A percentile compares a stretch with the other conserved stretches of the same genome.
Evolutionary conservation across 2,797 vertebrate genomes (phyloP).

Genomic region (Dryobates pubescens): DNA sequence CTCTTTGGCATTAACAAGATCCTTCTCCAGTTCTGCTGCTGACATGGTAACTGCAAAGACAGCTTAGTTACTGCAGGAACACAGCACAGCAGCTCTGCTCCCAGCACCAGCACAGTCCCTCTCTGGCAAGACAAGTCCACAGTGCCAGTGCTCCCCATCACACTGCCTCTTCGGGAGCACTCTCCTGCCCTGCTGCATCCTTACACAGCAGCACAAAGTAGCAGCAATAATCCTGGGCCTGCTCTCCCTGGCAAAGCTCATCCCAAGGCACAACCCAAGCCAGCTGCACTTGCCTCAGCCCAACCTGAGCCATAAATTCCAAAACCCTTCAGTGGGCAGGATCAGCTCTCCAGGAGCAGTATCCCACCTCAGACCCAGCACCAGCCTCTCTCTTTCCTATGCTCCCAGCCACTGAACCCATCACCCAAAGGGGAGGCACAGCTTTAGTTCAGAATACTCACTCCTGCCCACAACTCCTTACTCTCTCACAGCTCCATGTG

Average conservation of each 20-base stretch:
- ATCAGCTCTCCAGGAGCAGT: neutral
- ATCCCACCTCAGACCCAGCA: neutral
- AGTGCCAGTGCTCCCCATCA: neutral
- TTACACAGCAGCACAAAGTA: neutral
- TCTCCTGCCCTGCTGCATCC: neutral
- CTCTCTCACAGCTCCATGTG: neutral
- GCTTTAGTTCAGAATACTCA: neutral
- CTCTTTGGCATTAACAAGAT: constrained; percentile 82
- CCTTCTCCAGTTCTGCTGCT: constrained; percentile 75
- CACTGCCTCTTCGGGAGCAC: neutral
- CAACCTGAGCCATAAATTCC: neutral
- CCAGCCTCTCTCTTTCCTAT: neutral
- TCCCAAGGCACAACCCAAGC: neutral
- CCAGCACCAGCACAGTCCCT: neutral
- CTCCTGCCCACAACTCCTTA: neutral
- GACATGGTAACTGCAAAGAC: constrained; percentile 64
- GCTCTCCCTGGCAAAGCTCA: neutral
- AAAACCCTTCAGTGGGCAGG: neutral
- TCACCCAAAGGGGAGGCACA: neutral
- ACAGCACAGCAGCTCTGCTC: accelerated
- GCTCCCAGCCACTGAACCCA: neutral
- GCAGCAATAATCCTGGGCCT: neutral
- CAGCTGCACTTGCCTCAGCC: neutral
- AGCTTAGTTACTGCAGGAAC: neutral
- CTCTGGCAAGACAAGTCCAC: neutral